Base-by-base conservation (phyloP, 2,113 vertebrate genomes). In the Gavia stellata region DNA sequence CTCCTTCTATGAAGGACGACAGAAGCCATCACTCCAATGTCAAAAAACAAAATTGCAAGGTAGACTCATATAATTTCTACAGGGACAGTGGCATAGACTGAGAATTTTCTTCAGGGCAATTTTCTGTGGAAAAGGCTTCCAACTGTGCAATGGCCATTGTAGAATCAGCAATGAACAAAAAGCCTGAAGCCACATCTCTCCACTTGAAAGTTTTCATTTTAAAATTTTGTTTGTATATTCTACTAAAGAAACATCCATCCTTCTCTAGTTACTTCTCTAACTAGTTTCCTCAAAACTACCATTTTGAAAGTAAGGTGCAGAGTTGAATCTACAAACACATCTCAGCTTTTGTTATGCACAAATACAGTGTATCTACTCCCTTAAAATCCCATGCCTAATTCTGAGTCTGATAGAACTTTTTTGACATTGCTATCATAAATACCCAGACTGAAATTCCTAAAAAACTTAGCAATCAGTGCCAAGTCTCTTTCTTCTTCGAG, bases 81-180 rank as follows among this genome's bases (percentile, higher is more conserved):
- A 89, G 58, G 61, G 77, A 85, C 58, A 85, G 45, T 31, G 58
- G 62, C 82, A 97, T 53, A 86, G 65, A 95, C 36, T 79, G 31
- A 83, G 80, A 92, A 91, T 66, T 66, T 88, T 94, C 77, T 93
- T 85, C 78, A 86, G 90, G 29, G 63, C 55, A 85, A 95, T 97
- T 97, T 97, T 72, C 29, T 93, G 67, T 31, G 85, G 65, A 74
- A 94, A 88, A 92, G 59, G 26, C 24, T 88, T 91, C 81, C 89
- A 85, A 5, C 58, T 52, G 55, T 94, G 88, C 83, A 67, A 40
- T 59, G 36, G 38, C 33, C 42, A 33, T 9, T 65, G 70, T 18
- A 70, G 81, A 86, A 87, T 70, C 44, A 82, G 42, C 42, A 63
- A 81, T 68, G 59, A 87, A 58, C 38, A 95, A 83, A 95, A 55